phyloP scores from a whole-genome alignment of 1,140 invertebrate genomes.

The Theocolax elegans region DNA sequence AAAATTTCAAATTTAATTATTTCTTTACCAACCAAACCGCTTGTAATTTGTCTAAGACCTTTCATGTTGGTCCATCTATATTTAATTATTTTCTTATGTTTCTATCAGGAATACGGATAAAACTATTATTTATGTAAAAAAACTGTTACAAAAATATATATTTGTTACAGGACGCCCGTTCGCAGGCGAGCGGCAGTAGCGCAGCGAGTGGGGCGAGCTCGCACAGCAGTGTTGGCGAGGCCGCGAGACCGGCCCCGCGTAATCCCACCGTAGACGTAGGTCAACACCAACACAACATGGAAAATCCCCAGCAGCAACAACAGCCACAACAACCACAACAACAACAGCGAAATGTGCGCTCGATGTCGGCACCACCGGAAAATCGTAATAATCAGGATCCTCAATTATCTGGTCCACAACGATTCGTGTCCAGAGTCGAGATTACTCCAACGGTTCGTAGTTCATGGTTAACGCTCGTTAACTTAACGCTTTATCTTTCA shows the following conservation, averaged over 20 bases:
- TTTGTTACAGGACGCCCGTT: constrained; percentile 55
- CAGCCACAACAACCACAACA: no score
- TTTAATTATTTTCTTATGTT: no score
- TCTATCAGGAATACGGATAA: no score
- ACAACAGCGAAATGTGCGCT: constrained; percentile 72
- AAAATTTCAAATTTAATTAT: no score
- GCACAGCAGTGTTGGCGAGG: constrained; percentile 57
- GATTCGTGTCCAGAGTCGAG: constrained; percentile 71
- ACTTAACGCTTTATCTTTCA: no score
- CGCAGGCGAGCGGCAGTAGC: constrained; percentile 61
- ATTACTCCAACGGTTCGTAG: constrained; percentile 67
- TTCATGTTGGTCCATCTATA: no score
- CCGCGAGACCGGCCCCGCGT: constrained; percentile 50
- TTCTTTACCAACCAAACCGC: no score
- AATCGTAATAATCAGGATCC: constrained; percentile 51
- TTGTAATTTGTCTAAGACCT: no score
- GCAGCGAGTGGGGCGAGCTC: constrained; percentile 58
- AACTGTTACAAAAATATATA: no score
- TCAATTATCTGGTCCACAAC: constrained; percentile 16
- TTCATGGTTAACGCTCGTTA: constrained; percentile 10
- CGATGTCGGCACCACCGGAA: constrained; percentile 76
- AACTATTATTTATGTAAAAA: no score
- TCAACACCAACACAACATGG: constrained; percentile 69
- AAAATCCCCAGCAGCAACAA: constrained; percentile 69
- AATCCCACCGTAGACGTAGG: constrained; percentile 80